phyloP scores from a whole-genome alignment of 2,797 vertebrate genomes.

The Oryzias sinensis region DNA sequence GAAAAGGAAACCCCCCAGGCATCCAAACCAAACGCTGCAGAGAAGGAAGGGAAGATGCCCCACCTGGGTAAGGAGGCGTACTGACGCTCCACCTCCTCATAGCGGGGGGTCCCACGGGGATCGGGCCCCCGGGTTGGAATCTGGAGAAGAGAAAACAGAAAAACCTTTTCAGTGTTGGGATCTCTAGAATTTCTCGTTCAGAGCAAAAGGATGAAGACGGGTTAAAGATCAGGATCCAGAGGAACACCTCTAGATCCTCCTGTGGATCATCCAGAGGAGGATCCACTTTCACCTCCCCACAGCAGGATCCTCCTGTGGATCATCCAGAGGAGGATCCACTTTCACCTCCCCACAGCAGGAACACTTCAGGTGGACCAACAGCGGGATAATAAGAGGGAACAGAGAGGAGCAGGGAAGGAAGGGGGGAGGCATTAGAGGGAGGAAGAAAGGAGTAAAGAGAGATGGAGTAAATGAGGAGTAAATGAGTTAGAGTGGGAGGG shows the following conservation, averaged over 20 bases:
- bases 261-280: no score
- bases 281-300: no score
- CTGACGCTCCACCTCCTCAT: slow-evolving; percentile 88
- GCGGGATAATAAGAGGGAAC: slow-evolving; percentile 54
- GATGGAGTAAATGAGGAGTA: slow-evolving; percentile 58
- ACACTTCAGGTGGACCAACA: slow-evolving; percentile 64
- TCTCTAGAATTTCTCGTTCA: background rate
- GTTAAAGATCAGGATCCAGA: no score
- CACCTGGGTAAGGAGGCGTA: slow-evolving; percentile 94
- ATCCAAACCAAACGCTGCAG: background rate
- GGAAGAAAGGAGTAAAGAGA: slow-evolving; percentile 48
- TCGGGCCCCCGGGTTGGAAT: slow-evolving; percentile 83
- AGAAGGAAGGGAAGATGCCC: background rate
- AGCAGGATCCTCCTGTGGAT: no score
- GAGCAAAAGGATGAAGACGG: no score
- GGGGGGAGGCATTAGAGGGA: slow-evolving; percentile 58
- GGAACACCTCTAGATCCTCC: no score
- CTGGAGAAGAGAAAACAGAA: slow-evolving; percentile 72
- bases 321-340: no score
- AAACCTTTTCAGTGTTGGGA: slow-evolving; percentile 3
- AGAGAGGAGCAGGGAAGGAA: slow-evolving; percentile 39
- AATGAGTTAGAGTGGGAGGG: slow-evolving; percentile 54
- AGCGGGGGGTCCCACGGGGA: slow-evolving; percentile 78
- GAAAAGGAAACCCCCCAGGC: background rate
- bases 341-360: no score